Percentiles rank a stretch among this genome's conserved stretches.
These are phyloP conservation scores for Anguilla marmorata DNA, from an alignment of 2,797 vertebrate genomes.

Conservation along the genomic window DNA sequence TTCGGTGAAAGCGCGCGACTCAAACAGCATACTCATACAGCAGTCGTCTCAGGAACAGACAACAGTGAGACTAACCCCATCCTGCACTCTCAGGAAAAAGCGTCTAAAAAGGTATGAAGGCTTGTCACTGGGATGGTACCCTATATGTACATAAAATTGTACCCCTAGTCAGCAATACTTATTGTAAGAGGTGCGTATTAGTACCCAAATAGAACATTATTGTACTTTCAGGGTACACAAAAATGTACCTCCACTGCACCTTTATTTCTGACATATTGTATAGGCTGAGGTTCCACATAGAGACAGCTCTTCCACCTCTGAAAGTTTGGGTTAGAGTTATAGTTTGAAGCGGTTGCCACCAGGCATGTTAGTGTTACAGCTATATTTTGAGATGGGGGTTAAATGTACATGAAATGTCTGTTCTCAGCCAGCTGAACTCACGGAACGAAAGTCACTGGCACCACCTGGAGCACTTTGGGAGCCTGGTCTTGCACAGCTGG, in stretches of 20 bases:
- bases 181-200: background rate
- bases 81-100: background rate
- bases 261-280: background rate
- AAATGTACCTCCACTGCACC: background rate
- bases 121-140: background rate
- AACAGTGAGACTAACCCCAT: background rate
- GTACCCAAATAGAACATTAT: background rate
- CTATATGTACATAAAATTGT: too few species aligned
- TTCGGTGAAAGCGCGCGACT: background rate
- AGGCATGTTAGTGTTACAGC: background rate
- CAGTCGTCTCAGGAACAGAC: background rate
- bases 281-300: background rate
- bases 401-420: background rate
- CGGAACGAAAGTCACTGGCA: background rate
- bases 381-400: background rate
- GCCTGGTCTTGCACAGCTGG: background rate
- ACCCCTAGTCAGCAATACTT: background rate
- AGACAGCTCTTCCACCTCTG: background rate
- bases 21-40: background rate
- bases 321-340: background rate
- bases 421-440: constrained; percentile 20
- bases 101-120: background rate
- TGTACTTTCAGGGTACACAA: background rate
- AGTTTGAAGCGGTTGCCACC: background rate
- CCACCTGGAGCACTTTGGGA: constrained; percentile 19